Percentiles rank a stretch among this genome's conserved stretches.
phyloP scores from a whole-genome alignment of 2,888 invertebrate genomes.

The Pachydiplax longipennis region DNA sequence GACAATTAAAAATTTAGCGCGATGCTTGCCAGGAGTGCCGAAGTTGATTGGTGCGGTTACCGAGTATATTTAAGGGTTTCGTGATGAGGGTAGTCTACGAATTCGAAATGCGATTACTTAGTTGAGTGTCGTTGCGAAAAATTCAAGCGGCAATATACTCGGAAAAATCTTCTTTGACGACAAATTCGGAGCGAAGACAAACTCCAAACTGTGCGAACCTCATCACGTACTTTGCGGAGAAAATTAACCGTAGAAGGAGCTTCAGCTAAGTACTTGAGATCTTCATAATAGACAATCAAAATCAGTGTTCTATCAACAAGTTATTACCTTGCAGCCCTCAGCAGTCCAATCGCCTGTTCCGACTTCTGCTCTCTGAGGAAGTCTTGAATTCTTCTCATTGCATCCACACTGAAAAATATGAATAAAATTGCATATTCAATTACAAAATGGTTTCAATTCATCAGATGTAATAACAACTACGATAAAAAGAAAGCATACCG shows the following conservation, averaged over 20 bases:
- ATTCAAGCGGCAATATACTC: too few species aligned
- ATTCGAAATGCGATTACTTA: too few species aligned
- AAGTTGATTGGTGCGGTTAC: too few species aligned
- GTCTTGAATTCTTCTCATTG: conserved; percentile 86
- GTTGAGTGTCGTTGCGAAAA: too few species aligned
- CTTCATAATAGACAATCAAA: background rate
- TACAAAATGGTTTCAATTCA: too few species aligned
- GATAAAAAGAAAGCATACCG: conserved; percentile 67
- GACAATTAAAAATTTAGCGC: too few species aligned
- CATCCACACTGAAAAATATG: conserved; percentile 72
- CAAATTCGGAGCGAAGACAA: too few species aligned
- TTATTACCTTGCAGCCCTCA: conserved; percentile 76
- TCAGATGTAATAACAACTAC: background rate
- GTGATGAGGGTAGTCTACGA: too few species aligned
- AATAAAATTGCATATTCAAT: conserved; percentile 48
- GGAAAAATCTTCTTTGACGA: too few species aligned
- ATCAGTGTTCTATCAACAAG: background rate
- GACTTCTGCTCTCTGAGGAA: conserved; percentile 74
- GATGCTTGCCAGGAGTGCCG: too few species aligned
- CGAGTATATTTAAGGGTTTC: too few species aligned
- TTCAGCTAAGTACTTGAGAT: background rate
- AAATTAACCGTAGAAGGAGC: background rate
- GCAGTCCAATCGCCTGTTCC: conserved; percentile 80
- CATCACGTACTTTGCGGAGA: background rate
- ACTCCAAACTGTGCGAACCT: too few species aligned